phyloP scores from a whole-genome alignment of 1,140 invertebrate genomes.

The Lasioglossum baleicum region DNA sequence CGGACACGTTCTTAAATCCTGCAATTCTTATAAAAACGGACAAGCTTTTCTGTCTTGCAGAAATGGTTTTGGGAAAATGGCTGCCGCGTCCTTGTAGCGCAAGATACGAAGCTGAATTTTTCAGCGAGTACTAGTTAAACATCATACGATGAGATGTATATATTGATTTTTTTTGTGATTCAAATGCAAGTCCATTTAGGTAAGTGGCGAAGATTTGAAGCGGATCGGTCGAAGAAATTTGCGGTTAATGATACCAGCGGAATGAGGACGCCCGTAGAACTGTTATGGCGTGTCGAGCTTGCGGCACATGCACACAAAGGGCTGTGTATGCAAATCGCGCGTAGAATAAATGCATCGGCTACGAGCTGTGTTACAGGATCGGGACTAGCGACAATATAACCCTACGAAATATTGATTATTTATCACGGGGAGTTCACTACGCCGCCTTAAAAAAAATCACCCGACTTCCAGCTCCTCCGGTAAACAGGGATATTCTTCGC shows the following conservation, averaged over 20 bases:
- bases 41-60: too few relatives aligned
- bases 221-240: background rate
- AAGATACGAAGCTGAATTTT: too few relatives aligned
- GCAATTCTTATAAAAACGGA: too few relatives aligned
- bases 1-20: too few relatives aligned
- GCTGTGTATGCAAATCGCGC: slow-evolving; percentile 36
- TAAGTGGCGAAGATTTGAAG: background rate
- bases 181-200: too few relatives aligned
- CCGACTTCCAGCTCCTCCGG: too few relatives aligned
- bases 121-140: too few relatives aligned
- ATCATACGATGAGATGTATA: too few relatives aligned
- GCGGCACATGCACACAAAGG: slow-evolving; percentile 16
- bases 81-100: too few relatives aligned
- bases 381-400: slow-evolving; percentile 3
- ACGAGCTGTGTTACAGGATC: slow-evolving; percentile 3
- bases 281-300: slow-evolving; percentile 18
- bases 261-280: slow-evolving; percentile 22
- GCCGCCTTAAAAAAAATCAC: background rate
- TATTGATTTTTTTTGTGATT: too few relatives aligned
- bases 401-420: slow-evolving; percentile 28
- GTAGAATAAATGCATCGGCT: slow-evolving; percentile 28
- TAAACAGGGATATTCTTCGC: background rate
- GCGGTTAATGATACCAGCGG: background rate
- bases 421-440: background rate
- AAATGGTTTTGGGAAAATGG: too few relatives aligned